phyloP scores from a whole-genome alignment of 2,113 vertebrate species.

The Pundamilia nyererei region DNA sequence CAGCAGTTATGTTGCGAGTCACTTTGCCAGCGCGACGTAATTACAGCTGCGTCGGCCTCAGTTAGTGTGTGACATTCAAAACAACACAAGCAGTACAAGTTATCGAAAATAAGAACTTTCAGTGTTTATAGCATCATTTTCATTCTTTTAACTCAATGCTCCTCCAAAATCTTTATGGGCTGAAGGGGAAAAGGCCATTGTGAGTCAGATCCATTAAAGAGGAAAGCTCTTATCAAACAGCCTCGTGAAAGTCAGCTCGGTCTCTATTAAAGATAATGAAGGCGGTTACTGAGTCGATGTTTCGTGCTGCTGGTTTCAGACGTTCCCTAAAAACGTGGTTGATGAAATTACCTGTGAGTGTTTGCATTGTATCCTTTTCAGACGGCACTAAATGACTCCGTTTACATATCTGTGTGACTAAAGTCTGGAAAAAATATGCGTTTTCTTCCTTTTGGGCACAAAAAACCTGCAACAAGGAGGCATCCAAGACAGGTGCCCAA shows the following conservation, averaged over 20 bases:
- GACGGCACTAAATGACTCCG: rapidly evolving
- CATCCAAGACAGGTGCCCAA: background rate
- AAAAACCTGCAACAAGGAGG: background rate
- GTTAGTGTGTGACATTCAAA: background rate
- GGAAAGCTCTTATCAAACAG: background rate
- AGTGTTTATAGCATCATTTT: background rate
- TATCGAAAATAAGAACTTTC: background rate
- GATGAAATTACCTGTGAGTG: background rate
- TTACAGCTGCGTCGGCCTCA: background rate
- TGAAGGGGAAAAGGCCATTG: rapidly evolving
- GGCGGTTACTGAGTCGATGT: rapidly evolving
- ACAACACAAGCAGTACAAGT: background rate
- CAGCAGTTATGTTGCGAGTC: background rate
- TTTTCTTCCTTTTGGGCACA: background rate
- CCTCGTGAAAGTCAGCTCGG: background rate
- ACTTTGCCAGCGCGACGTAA: background rate
- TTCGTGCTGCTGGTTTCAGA: background rate
- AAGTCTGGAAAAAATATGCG: background rate
- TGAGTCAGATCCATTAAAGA: background rate
- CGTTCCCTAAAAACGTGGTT: background rate
- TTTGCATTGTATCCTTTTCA: background rate
- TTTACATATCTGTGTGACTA: background rate
- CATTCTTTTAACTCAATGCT: background rate
- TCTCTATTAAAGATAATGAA: background rate
- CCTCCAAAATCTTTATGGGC: background rate